phyloP scores from a whole-genome alignment of 2,113 vertebrate species.

The Burhinus bistriatus region DNA sequence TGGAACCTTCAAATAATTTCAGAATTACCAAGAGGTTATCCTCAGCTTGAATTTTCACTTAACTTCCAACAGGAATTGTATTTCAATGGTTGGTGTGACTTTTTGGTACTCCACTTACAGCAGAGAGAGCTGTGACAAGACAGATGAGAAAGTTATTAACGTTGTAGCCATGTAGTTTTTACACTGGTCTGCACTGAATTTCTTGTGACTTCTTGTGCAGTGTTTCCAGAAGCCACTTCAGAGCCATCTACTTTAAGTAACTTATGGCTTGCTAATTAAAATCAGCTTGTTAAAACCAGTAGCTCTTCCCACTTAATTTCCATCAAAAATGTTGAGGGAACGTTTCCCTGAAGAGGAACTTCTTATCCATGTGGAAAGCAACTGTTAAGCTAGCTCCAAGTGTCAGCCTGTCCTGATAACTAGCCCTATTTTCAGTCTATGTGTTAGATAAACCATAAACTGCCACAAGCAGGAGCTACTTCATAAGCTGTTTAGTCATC shows the following conservation, averaged over 20 bases:
- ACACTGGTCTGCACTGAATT: not conserved
- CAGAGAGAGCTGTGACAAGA: not conserved
- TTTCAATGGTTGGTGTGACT: not conserved
- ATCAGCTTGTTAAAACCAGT: not conserved
- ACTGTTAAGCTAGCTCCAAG: not conserved
- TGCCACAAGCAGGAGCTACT: constrained; percentile 5
- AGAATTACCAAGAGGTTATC: not conserved
- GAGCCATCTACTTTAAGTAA: not conserved
- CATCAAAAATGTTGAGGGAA: not conserved
- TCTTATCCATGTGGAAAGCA: not conserved
- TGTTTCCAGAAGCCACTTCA: not conserved
- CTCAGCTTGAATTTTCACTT: not conserved
- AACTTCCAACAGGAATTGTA: not conserved
- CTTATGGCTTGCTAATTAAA: not conserved
- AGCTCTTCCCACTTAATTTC: not conserved
- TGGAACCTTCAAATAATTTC: not conserved
- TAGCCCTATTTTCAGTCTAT: not conserved
- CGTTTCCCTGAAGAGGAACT: not conserved
- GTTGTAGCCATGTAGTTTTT: not conserved
- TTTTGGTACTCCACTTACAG: not conserved
- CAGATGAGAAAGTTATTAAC: not conserved
- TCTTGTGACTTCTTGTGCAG: not conserved
- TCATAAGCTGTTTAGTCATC: not conserved
- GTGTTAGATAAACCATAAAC: not conserved
- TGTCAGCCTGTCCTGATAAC: not conserved